Evolutionary conservation across 2,888 invertebrate species (phyloP), one percentile per base, ranked within the genome.

Genomic region (Clanis bilineata): DNA sequence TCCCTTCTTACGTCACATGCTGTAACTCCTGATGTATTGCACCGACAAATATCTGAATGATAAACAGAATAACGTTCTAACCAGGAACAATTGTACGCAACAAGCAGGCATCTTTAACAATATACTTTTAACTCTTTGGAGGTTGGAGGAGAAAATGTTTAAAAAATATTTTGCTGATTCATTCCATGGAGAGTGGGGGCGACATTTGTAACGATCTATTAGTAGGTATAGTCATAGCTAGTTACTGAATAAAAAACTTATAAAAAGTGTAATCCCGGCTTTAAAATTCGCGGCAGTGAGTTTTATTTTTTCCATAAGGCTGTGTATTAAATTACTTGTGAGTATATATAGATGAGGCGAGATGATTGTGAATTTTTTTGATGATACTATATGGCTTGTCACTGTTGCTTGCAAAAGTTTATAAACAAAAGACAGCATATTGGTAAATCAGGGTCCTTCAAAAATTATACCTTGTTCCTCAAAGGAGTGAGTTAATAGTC

Each of bases 261-360:
- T 28, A 39, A 51, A 66, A 71, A 66, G 72, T 74, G 68, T 76
- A 18, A 36, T 72, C 71, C 67, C 71, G 72, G 82, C 79, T 84
- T 86, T 74, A 73, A 79, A 77, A 72, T 79, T 75, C 76, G 78
- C 69, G 85, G 85, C 88, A 86, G 85, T 87, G 88, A 83, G 85
- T 80, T 81, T 80, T 77, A 78, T 83, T 81, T 41, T 76, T 84
- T 82, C 77, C 71, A 79, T 86, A 87, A 86, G 90, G 90, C 89
- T 90, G 89, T 89, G 88, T 90, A 80, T 73, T 69, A 83, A 83
- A 82, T 85, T 80, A 82, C 81, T 81, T 79, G 77, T 85, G 80
- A 81, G 76, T 82, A 79, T 78, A 76, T 79, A 79, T 81, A 80
- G 77, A 76, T 81, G 82, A 71, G 74, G 72, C 67, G 68, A 77